Percentiles rank a stretch among this genome's conserved stretches.
Evolutionary conservation across 2,888 invertebrate genomes (phyloP).

Genomic region (Papilio protenor): DNA sequence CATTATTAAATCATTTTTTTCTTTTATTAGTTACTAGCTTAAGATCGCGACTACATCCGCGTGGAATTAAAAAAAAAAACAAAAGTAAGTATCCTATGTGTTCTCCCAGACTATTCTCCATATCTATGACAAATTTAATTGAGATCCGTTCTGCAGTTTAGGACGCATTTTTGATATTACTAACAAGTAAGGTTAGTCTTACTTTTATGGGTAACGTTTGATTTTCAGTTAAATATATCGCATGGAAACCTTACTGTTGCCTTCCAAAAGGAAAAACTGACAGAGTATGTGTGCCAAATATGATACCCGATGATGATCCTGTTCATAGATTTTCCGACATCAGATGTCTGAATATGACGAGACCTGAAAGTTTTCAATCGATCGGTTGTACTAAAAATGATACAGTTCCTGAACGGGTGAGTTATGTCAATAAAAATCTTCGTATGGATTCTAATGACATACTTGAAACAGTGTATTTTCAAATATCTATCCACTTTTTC

Average conservation of each 20-base stretch:
- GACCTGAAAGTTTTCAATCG: constrained; percentile 60
- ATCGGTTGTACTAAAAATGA: constrained; percentile 57
- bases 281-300: constrained; percentile 55
- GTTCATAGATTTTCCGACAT: constrained; percentile 61
- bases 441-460: too few species aligned
- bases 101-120: too few species aligned
- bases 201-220: too few species aligned
- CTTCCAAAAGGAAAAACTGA: constrained; percentile 55
- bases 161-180: too few species aligned
- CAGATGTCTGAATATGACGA: constrained; percentile 62
- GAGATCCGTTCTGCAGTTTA: too few species aligned
- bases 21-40: too few species aligned
- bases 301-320: constrained; percentile 60
- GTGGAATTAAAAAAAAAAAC: too few species aligned
- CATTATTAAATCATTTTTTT: constrained; percentile 43
- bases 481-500: too few species aligned
- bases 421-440: constrained; percentile 26
- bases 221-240: constrained; percentile 56
- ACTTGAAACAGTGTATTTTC: too few species aligned
- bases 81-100: too few species aligned
- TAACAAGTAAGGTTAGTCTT: constrained; percentile 48
- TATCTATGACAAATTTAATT: too few species aligned
- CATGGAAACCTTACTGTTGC: constrained; percentile 62
- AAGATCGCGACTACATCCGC: too few species aligned
- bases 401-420: constrained; percentile 59